Conservation (phyloP, 2,797 vertebrate genomes). For the Cottoperca gobio region DNA sequence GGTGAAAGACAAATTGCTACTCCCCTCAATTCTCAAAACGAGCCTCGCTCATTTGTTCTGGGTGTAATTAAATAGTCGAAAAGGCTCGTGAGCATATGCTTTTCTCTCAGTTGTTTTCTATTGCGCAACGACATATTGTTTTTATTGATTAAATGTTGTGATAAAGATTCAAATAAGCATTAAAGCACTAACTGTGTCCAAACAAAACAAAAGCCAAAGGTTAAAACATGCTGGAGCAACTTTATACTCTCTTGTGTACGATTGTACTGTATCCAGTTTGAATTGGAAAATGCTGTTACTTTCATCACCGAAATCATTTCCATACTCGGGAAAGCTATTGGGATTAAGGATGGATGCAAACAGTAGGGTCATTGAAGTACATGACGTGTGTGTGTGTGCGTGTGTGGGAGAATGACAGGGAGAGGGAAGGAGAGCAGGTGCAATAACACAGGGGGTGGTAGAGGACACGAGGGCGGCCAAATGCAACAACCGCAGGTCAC, state of each 20-base stretch:
- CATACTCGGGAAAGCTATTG: conserved; percentile 13
- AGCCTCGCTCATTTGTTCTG: conserved; percentile 29
- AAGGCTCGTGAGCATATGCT: conserved; percentile 16
- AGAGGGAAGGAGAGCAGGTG: conserved; percentile 75
- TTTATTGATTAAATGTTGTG: conserved; percentile 19
- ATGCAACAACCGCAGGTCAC: conserved; percentile 74
- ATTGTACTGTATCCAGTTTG: conserved; percentile 31
- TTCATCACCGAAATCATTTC: conserved; percentile 19
- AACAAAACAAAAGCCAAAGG: conserved; percentile 39
- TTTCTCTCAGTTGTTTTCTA: background rate
- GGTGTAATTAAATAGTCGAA: conserved; percentile 42
- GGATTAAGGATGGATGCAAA: conserved; percentile 46
- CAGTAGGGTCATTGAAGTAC: conserved; percentile 19
- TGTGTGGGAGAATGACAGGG: conserved; percentile 51
- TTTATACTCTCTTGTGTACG: conserved; percentile 15
- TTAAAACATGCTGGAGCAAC: conserved; percentile 30
- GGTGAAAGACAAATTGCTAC: conserved; percentile 60
- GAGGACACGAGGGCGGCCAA: conserved; percentile 65
- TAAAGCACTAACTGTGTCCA: conserved; percentile 36
- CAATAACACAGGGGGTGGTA: conserved; percentile 74
- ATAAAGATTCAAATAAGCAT: conserved; percentile 21
- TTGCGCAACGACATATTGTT: conserved; percentile 26
- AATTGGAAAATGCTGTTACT: conserved; percentile 20
- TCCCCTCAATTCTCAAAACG: conserved; percentile 39
- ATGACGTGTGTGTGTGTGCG: conserved; percentile 6